Percentiles rank a stretch among this genome's conserved stretches.
Conservation (phyloP, 2,113 vertebrate genomes). For the Anoplopoma fimbria region DNA sequence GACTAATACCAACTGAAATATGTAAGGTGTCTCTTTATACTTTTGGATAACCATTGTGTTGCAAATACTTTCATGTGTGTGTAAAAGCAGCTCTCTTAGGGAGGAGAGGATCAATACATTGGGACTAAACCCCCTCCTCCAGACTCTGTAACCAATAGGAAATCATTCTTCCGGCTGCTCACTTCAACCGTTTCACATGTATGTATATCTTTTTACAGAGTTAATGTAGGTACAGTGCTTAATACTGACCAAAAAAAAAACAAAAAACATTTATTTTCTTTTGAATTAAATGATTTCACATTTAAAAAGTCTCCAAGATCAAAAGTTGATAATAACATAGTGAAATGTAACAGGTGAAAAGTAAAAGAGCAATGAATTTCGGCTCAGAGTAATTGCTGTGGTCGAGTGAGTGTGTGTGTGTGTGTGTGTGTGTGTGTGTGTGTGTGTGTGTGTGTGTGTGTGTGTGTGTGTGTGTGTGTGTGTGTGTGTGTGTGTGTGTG, state of each 20-base stretch:
- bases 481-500: constrained; percentile 42
- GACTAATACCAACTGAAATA: neutral
- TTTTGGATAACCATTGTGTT: neutral
- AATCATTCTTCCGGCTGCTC: constrained; percentile 69
- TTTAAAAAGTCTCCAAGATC: constrained; percentile 81
- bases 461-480: constrained; percentile 10
- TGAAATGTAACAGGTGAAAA: constrained; percentile 84
- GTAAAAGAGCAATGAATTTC: constrained; percentile 74
- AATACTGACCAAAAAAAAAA: constrained; percentile 63
- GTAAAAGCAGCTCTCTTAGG: constrained; percentile 43
- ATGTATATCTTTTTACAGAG: constrained; percentile 81
- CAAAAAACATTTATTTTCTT: constrained; percentile 52
- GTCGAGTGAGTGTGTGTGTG: constrained; percentile 23
- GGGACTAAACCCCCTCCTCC: constrained; percentile 47
- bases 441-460: constrained; percentile 35
- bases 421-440: constrained; percentile 40
- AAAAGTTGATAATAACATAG: constrained; percentile 84
- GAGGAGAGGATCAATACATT: constrained; percentile 41
- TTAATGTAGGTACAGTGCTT: constrained; percentile 73
- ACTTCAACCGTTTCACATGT: constrained; percentile 78
- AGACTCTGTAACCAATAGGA: constrained; percentile 65
- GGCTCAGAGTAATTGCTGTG: constrained; percentile 79
- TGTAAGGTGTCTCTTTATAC: neutral
- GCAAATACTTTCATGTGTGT: neutral
- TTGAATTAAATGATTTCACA: constrained; percentile 83